These are phyloP conservation scores for Thymelicus sylvestris DNA, from an alignment of 2,888 invertebrate genomes.

Conservation along the genomic window DNA sequence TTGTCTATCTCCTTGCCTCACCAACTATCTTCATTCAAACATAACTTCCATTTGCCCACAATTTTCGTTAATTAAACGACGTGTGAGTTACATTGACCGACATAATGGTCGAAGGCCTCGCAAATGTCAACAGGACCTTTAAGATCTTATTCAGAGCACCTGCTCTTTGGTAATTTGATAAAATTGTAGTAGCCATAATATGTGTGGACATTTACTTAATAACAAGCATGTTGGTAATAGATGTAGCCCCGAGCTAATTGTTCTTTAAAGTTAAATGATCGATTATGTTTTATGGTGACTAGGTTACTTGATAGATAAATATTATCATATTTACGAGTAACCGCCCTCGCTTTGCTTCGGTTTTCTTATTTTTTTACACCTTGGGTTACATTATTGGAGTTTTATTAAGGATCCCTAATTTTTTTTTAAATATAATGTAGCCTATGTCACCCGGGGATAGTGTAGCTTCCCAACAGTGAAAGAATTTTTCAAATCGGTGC, in stretches of 20 bases:
- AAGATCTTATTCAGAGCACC: conserved; percentile 70
- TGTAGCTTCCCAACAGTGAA: too few species aligned
- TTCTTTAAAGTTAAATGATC: not conserved
- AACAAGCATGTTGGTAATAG: not conserved
- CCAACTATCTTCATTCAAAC: conserved; percentile 9
- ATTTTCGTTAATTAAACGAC: conserved; percentile 41
- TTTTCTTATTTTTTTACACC: too few species aligned
- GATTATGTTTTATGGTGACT: not conserved
- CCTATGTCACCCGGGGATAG: too few species aligned
- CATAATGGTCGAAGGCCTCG: conserved; percentile 62
- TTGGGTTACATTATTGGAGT: too few species aligned
- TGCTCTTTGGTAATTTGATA: conserved; percentile 46
- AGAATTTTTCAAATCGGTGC: too few species aligned
- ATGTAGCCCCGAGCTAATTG: not conserved
- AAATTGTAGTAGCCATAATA: conserved; percentile 42
- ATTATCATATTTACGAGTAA: too few species aligned
- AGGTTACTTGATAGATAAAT: too few species aligned
- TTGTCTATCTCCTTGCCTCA: not conserved
- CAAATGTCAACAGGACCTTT: conserved; percentile 79
- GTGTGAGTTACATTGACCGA: conserved; percentile 66
- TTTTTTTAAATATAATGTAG: too few species aligned
- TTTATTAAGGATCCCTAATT: too few species aligned
- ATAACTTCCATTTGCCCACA: conserved; percentile 22
- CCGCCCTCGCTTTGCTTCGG: too few species aligned
- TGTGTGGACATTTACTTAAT: conserved; percentile 6